Evolutionary conservation across 92 coral and sea anemone species (phyloP), one percentile per base, ranked within the genome.

Genomic region (Pocillopora meandrina): DNA sequence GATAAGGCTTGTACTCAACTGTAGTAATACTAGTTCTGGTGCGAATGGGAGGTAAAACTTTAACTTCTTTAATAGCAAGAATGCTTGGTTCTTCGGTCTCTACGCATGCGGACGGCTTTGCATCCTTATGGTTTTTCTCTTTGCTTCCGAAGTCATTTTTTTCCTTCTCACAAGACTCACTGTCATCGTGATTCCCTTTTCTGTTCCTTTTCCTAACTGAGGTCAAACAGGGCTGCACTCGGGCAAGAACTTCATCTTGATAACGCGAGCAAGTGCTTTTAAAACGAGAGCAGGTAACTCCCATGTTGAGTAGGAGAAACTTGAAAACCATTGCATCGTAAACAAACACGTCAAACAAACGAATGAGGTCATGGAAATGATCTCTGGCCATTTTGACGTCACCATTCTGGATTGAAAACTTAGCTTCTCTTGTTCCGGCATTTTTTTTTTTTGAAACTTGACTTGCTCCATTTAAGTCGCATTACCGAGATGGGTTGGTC

Each of bases 11-110:
- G 31, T 84, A 57, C 10, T 42, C 33, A 35, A 76, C 61, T 65
- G 88, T 9, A 42, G 59, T 0, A 1, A 76, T 14, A 26, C 57
- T 20, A 3, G 33, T 0, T 76, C 58, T 66, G 47, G 23, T 34
- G 76, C 77, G 88, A 84, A 84, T 84, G 7, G 88, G 88, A n/a
- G 88, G 83, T 15, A 84, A 17, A 20, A 76, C 88, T 56, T 76
- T 84, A 10, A 76, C 18, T 57, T 84, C 82, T 20, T 68, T 84
- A 35, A 84, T 16, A 36, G 56, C 15, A 2, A 49, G 60, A 26
- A 17, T 17, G 74, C 33, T 47, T 13, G 76, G 26, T 66, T 56
- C 63, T 5, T 64, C 23, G 52, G 52, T 42, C 10, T 18, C 57
- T 5, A 36, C 58, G 21, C 7, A 35, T 35, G 57, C 74, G 47